Evolutionary conservation across 1,140 invertebrate species (phyloP).

Genomic region (Venustaconcha ellipsiformis): DNA sequence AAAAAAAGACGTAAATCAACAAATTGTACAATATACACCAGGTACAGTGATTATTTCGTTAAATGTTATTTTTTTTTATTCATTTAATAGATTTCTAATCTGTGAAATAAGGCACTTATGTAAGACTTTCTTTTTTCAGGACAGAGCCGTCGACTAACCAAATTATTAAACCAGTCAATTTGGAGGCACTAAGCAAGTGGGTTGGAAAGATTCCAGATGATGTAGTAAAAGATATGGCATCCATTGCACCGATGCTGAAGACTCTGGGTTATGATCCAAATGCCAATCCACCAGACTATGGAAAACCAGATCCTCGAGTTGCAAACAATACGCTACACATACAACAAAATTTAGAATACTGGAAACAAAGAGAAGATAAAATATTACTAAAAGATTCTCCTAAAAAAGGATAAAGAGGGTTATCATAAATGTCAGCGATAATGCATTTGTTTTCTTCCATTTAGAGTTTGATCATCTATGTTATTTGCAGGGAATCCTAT

Average conservation of each 20-base stretch:
- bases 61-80: too few species aligned
- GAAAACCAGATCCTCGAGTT: conserved; percentile 85
- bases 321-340: conserved; percentile 82
- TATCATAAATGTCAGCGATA: too few species aligned
- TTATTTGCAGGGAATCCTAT: too few species aligned
- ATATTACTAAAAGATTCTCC: conserved; percentile 26
- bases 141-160: conserved; percentile 98
- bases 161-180: conserved; percentile 98
- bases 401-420: too few species aligned
- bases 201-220: conserved; percentile 92
- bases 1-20: too few species aligned
- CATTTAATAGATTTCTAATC: too few species aligned
- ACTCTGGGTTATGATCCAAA: conserved; percentile 93
- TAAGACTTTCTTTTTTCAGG: conserved; percentile 71
- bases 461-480: too few species aligned
- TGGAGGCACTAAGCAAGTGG: conserved; percentile 97
- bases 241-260: conserved; percentile 92
- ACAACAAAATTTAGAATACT: conserved; percentile 69
- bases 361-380: conserved; percentile 60
- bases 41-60: too few species aligned
- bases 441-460: too few species aligned
- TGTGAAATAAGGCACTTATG: too few species aligned
- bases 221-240: conserved; percentile 89
- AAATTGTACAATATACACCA: too few species aligned
- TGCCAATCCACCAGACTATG: conserved; percentile 94